Evolutionary conservation across 2,888 invertebrate species (phyloP), one percentile per base, ranked within the genome.

Genomic region (Cephonodes hylas): DNA sequence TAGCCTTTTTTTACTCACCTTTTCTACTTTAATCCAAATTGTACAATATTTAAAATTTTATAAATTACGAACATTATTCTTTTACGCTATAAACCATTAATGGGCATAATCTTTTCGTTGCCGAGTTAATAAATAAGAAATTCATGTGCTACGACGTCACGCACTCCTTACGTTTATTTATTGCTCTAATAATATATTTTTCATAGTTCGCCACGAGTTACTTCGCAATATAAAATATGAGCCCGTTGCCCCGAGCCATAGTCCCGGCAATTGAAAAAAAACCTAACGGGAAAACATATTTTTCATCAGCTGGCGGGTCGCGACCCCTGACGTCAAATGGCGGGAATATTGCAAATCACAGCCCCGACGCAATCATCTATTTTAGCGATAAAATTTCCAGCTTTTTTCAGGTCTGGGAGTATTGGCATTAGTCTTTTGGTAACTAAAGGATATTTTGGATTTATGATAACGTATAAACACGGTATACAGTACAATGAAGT

Each of bases 341-440:
- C 64, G 64, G 63, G 75, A 77, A 75, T 76, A 79, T 83, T 80
- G 84, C 83, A 84, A 53, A 86, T 85, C 84, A 81, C 75, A 69
- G 62, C 59, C 64, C 60, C 61, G 62, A 65, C 53, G 34, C 27
- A 18, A 38, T 42, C 38, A 65, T 42, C 59, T 67, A 63, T 66
- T 63, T 64, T 63, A 70, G 72, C 69, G 74, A 66, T 66, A 69
- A 63, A 72, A 73, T 71, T 78, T 65, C 70, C 71, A 73, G 68
- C 70, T 58, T 76, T 72, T 69, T 72, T 70, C 66, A 69, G 69
- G 72, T 45, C 34, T 45, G 27, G 4, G 27, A 31, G 8, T 7
- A 31, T 25, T 20, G 27, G 10, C 31, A 31, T 53, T 31, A 3
- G 8, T 18, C 4, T 53, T 18, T 15, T 18, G 31, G 31, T 53